Base-by-base conservation (phyloP, 2,797 vertebrate genomes). In the Pangasius djambal region DNA sequence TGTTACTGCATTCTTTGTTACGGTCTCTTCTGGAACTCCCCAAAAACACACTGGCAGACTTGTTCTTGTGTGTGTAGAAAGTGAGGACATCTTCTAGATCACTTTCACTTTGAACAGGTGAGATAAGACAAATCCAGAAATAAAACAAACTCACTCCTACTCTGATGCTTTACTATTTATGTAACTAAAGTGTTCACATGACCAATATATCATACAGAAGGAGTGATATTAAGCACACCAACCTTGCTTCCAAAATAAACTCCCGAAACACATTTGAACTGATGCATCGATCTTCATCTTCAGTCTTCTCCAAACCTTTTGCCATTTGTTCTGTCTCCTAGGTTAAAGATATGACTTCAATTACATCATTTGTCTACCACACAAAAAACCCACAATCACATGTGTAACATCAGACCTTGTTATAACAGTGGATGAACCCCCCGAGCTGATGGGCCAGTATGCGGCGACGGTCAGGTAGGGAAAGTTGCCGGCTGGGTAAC, bases 41-140 rank as follows among this genome's bases (percentile, higher is more conserved):
- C 88, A 99, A 94, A 94, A 99, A 99, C 94, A 99, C 93, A 84
- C 96, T 97, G 89, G 98, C 96, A 74, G 97, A 98, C 94, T 98
- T 98, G 94, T 96, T 99, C 94, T 97, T 98, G 91, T 97, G 97
- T 0, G 97, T 99, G 93, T 99, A 99, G 95, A 97, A 98, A 15
- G 98, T 99, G 92, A 99, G 95, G 65, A 99, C 96, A 92, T 99
- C 97, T 91, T 99, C 98, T 93, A 99, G 94, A 92, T 99, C 97
- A 61, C 92, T 96, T 96, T 99, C 98, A 95, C 98, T 99, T 93
- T 91, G 52, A 91, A 94, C 72, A 87, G 91, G 89, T 16, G 0
- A 40, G 12, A 87, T 87, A 79, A 89, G 75, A 84, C 16, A 28
- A 86, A 89, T 50, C n/a, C n/a, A 77, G 22, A 2, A 52, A 63